Evolutionary conservation across 2,113 vertebrate species (phyloP).

Genomic region (Mugil cephalus): DNA sequence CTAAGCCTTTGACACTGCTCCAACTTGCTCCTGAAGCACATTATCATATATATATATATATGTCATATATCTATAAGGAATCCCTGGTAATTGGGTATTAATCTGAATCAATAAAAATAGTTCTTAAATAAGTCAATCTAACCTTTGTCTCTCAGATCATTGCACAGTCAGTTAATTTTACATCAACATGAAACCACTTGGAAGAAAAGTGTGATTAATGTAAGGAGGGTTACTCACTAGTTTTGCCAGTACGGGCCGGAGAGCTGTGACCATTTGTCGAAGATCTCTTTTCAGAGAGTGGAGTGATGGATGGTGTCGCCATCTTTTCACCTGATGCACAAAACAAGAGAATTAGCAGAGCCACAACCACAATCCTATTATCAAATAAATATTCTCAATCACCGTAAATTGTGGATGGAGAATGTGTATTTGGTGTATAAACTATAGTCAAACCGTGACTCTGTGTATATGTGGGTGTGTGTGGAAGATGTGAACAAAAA

Average conservation of each 20-base stretch:
- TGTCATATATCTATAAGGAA: too few relatives aligned
- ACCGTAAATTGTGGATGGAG: background rate
- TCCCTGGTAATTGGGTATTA: too few relatives aligned
- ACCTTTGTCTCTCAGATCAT: background rate
- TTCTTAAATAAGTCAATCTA: too few relatives aligned
- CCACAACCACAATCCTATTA: too few relatives aligned
- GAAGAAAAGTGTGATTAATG: constrained; percentile 16
- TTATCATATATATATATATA: too few relatives aligned
- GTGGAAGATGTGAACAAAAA: background rate
- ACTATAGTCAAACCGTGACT: too few relatives aligned
- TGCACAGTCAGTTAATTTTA: constrained; percentile 25
- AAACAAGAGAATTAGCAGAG: background rate
- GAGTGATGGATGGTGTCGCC: constrained; percentile 70
- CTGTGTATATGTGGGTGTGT: background rate
- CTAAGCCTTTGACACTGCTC: constrained; percentile 10
- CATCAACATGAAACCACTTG: constrained; percentile 28
- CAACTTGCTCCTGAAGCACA: background rate
- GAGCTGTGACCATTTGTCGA: constrained; percentile 76
- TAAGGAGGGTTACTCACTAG: constrained; percentile 71
- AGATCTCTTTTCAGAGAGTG: constrained; percentile 77
- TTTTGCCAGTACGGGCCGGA: constrained; percentile 73
- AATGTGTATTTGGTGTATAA: too few relatives aligned
- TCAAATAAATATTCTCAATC: background rate
- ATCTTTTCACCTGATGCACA: constrained; percentile 72
- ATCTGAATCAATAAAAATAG: too few relatives aligned